phyloP scores from a whole-genome alignment of 2,113 vertebrate species.

The Ammospiza caudacuta region DNA sequence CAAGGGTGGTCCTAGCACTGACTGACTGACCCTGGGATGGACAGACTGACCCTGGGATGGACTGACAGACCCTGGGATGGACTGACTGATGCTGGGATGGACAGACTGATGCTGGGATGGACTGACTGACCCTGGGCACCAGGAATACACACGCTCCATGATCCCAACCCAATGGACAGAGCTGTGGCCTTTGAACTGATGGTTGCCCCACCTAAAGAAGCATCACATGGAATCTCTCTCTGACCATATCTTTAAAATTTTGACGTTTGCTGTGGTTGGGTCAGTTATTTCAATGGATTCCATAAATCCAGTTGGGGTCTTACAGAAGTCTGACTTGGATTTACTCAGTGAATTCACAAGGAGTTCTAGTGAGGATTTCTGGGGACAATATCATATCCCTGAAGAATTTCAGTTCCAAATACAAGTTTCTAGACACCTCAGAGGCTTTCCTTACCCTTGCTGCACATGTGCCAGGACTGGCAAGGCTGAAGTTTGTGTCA shows the following conservation, averaged over 20 bases:
- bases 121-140: background rate
- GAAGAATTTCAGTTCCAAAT: background rate
- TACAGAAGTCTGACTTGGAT: background rate
- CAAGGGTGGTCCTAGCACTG: background rate
- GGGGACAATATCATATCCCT: accelerated
- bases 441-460: background rate
- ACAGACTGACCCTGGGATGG: accelerated
- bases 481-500: background rate
- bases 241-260: background rate
- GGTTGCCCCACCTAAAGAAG: background rate
- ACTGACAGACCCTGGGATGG: background rate
- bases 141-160: accelerated
- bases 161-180: background rate
- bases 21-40: background rate
- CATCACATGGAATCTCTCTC: background rate
- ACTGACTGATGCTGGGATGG: background rate
- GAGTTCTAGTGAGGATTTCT: background rate
- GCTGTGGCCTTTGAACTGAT: background rate
- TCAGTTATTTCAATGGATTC: background rate
- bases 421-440: background rate
- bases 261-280: background rate
- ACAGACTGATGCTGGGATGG: too few species aligned
- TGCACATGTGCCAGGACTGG: background rate
- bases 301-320: background rate
- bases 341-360: background rate